Percentiles rank a stretch among this genome's conserved stretches.
Evolutionary conservation across 2,113 vertebrate genomes (phyloP).

Genomic region (Equus quagga): DNA sequence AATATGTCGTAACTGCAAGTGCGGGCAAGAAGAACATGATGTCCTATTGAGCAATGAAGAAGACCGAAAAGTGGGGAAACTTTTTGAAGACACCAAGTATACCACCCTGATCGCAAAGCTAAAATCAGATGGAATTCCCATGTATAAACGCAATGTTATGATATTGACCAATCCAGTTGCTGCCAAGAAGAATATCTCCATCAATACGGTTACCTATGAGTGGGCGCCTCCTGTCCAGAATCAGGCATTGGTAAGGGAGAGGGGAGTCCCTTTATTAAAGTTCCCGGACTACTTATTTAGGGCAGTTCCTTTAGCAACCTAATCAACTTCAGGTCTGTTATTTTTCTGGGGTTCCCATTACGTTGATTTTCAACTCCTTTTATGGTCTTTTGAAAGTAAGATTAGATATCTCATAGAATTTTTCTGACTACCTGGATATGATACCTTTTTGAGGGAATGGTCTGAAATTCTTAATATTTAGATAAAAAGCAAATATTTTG

Average conservation of each 20-base stretch:
- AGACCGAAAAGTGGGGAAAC: constrained; percentile 96
- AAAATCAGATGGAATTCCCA: constrained; percentile 93
- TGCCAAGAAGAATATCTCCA: constrained; percentile 91
- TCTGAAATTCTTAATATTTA: constrained; percentile 35
- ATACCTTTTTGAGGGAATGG: not conserved
- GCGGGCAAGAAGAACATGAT: constrained; percentile 96
- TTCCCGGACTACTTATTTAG: not conserved
- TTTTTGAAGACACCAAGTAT: constrained; percentile 98
- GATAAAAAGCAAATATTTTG: not conserved
- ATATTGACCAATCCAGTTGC: constrained; percentile 92
- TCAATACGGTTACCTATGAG: constrained; percentile 95
- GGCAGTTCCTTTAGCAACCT: not conserved
- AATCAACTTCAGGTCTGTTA: not conserved
- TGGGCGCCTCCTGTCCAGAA: constrained; percentile 98
- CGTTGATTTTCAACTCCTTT: not conserved
- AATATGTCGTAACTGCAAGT: constrained; percentile 98
- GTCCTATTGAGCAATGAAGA: constrained; percentile 93
- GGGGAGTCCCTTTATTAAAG: not conserved
- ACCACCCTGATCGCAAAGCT: constrained; percentile 96
- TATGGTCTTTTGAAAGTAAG: not conserved
- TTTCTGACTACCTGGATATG: not conserved
- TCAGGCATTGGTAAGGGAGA: constrained; percentile 90
- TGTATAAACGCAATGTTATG: constrained; percentile 93
- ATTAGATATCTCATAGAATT: constrained; percentile 16
- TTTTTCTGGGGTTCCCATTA: not conserved